Conservation (phyloP, 2,888 invertebrate genomes). For the Aromia moschata region DNA sequence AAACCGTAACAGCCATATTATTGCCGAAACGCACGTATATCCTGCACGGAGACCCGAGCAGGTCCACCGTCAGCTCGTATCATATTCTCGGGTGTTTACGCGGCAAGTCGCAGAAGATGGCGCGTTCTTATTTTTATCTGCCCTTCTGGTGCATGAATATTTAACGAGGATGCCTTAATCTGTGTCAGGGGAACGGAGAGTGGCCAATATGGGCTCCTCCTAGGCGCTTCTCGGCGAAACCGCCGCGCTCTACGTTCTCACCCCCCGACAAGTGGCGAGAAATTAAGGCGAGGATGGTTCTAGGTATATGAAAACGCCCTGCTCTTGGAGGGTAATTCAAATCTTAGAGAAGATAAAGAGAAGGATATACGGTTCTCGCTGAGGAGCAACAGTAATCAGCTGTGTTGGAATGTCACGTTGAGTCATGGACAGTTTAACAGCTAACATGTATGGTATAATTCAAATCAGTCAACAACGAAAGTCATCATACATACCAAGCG, state of each 20-base stretch:
- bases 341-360: no score
- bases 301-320: conserved; percentile 58
- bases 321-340: no score
- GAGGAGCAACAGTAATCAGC: no score
- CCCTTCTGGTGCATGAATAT: conserved; percentile 69
- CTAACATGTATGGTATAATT: no score
- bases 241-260: conserved; percentile 41
- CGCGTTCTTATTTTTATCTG: conserved; percentile 68
- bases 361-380: no score
- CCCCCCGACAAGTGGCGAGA: conserved; percentile 46
- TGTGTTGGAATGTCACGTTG: no score
- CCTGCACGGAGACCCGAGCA: no score
- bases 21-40: no score
- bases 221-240: conserved; percentile 51
- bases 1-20: no score
- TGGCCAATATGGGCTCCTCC: conserved; percentile 63
- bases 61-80: conserved; percentile 45
- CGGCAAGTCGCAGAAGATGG: conserved; percentile 57
- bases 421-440: no score
- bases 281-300: conserved; percentile 60
- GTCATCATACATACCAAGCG: no score
- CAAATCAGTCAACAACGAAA: no score
- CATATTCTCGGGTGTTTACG: conserved; percentile 63
- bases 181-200: conserved; percentile 66
- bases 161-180: conserved; percentile 69